phyloP scores from a whole-genome alignment of 35 echinoderm and acorn worm genomes.

The Stichopus chloronotus region DNA sequence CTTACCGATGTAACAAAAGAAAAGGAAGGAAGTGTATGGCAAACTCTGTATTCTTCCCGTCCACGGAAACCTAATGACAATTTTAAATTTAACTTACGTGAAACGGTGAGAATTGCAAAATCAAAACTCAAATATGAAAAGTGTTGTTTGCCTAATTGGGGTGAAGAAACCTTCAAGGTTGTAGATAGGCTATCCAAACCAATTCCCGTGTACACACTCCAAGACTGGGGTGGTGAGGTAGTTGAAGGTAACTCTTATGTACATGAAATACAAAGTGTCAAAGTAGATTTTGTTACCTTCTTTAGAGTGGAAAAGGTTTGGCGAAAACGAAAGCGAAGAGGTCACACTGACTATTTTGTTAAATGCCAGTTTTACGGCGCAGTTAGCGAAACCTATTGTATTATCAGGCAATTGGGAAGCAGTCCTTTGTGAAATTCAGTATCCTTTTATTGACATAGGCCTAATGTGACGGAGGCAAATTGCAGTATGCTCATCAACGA shows the following conservation, averaged over 20 bases:
- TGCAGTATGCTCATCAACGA: neutral
- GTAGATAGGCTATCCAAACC: constrained; percentile 7
- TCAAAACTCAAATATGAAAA: constrained; percentile 33
- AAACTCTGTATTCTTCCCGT: neutral
- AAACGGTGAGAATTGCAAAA: constrained; percentile 65
- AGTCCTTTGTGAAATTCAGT: constrained; percentile 55
- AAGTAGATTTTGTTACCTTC: neutral
- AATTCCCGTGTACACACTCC: constrained; percentile 16
- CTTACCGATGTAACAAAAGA: neutral
- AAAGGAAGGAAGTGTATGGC: neutral
- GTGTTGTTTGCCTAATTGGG: constrained; percentile 9
- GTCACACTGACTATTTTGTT: neutral
- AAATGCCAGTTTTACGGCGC: neutral
- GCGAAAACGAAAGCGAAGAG: neutral
- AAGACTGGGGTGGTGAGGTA: constrained; percentile 18
- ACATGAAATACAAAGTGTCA: constrained; percentile 9
- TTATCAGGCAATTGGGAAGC: constrained; percentile 31
- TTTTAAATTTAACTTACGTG: constrained; percentile 62
- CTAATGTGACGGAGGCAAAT: constrained; percentile 55
- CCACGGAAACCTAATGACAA: neutral
- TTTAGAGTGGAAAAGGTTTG: neutral
- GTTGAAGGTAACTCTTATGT: constrained; percentile 24
- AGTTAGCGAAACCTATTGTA: neutral
- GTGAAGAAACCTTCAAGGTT: neutral
- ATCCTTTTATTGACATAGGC: constrained; percentile 1